Base-by-base conservation (phyloP, 2,113 vertebrate genomes). In the Trachemys scripta region DNA sequence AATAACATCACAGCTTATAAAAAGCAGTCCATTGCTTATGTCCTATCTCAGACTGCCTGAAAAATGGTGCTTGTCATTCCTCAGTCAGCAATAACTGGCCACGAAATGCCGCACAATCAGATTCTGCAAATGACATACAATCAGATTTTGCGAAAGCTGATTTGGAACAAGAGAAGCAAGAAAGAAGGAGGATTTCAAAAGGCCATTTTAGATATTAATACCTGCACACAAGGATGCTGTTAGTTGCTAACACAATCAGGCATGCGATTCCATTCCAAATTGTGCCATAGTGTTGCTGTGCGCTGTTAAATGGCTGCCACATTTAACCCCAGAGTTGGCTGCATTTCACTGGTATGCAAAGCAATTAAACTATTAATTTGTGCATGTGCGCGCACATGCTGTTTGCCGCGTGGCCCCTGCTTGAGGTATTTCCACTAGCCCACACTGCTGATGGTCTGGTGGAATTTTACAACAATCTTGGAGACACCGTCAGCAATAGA, bases 1-100 rank as follows among this genome's bases (percentile, higher is more conserved):
- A 92, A 95, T 93, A 96, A 96, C 7, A 85, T 29, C 54, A 89
- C 80, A 89, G 59, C 62, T 49, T 5, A 27, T 16, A 16, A 31
- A 94, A 69, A 29, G 76, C 29, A 95, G 24, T 38, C 59, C 50
- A 75, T 20, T 25, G 3, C 86, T 94, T 93, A 76, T 45, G 31
- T 38, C 14, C 57, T 91, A 22, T 88, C 90, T 89, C 85, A 80
- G 1, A 1, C 57, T 94, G 84, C 4, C 22, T 82, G 82, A 85
- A 75, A 91, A 80, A 87, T 11, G 62, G 65, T 56, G 84, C 38
- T 25, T 85, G 12, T 80, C 57, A 59, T 50, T 90, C 94, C 87
- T 92, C 11, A 4, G 90, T 89, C 76, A 91, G 56, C 76, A 85
- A 8, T 79, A 94, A 87, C 31, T 6, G 0, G 19, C 8, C 35